phyloP scores from a whole-genome alignment of 2,113 vertebrate genomes.

The Osmerus mordax region DNA sequence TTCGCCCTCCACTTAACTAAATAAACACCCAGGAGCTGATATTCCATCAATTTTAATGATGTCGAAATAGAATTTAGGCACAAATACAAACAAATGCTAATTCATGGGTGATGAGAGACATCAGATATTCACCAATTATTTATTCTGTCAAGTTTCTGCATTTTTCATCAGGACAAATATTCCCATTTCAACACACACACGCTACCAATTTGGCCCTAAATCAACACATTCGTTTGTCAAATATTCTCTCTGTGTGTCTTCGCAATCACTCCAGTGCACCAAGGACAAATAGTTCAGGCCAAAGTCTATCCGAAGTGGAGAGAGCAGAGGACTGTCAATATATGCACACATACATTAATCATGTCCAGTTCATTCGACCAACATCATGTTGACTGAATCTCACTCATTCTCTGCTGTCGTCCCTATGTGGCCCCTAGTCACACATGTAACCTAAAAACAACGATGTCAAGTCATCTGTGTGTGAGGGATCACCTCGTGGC shows the following conservation, averaged over 20 bases:
- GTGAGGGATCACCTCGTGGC: no score
- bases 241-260: slow-evolving; percentile 67
- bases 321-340: slow-evolving; percentile 58
- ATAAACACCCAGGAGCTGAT: slow-evolving; percentile 73
- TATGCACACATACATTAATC: slow-evolving; percentile 66
- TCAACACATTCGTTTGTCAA: slow-evolving; percentile 69
- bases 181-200: slow-evolving; percentile 72
- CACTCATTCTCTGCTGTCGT: slow-evolving; percentile 11
- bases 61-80: slow-evolving; percentile 75
- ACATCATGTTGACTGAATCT: slow-evolving; percentile 47
- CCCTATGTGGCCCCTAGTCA: neutral
- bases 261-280: slow-evolving; percentile 60
- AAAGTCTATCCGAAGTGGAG: slow-evolving; percentile 61
- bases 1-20: slow-evolving; percentile 67
- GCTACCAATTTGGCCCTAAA: slow-evolving; percentile 61
- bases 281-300: slow-evolving; percentile 67
- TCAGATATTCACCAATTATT: slow-evolving; percentile 73
- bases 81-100: slow-evolving; percentile 77
- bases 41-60: slow-evolving; percentile 78
- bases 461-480: no score
- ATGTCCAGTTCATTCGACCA: slow-evolving; percentile 42
- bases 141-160: slow-evolving; percentile 76
- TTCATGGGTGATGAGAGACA: slow-evolving; percentile 71
- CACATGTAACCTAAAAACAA: no score
- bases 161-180: slow-evolving; percentile 80